A percentile compares a stretch with the other conserved stretches of the same genome.
phyloP scores from a whole-genome alignment of 2,888 invertebrate genomes.

The Caenorhabditis becei region DNA sequence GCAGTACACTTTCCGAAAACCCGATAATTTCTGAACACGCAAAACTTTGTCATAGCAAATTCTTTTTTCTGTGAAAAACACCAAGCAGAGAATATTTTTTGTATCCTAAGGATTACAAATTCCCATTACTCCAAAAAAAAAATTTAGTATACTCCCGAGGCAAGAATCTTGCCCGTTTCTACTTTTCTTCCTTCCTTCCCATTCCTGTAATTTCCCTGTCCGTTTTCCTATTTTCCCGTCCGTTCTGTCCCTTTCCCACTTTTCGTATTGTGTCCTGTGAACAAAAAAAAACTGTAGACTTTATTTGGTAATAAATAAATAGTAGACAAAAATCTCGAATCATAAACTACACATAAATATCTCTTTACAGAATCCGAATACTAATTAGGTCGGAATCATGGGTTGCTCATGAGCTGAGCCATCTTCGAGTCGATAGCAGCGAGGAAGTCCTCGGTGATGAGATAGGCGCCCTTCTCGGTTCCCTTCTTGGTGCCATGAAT shows the following conservation, averaged over 20 bases:
- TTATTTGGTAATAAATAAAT: conserved; percentile 35
- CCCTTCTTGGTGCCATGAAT: conserved; percentile 87
- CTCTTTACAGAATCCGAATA: conserved; percentile 30
- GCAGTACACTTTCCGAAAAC: too few species aligned
- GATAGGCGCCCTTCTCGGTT: conserved; percentile 83
- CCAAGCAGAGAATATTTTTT: too few species aligned
- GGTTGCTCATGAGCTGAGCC: conserved; percentile 68
- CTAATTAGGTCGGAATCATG: neutral
- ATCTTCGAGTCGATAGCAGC: conserved; percentile 89
- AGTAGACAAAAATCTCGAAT: neutral
- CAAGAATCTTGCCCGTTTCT: too few species aligned
- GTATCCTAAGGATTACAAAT: too few species aligned
- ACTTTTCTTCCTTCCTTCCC: neutral
- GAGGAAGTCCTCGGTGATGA: conserved; percentile 91
- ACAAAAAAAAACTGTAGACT: conserved; percentile 1
- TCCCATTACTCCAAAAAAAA: too few species aligned
- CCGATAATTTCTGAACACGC: too few species aligned
- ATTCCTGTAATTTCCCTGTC: neutral
- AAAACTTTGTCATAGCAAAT: too few species aligned
- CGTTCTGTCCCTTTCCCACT: neutral
- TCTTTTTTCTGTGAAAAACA: too few species aligned
- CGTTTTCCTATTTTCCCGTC: neutral
- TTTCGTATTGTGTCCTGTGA: conserved; percentile 5
- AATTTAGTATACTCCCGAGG: too few species aligned
- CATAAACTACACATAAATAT: conserved; percentile 16